Evolutionary conservation across 2,113 vertebrate genomes (phyloP).

Genomic region (Smithornis capensis): DNA sequence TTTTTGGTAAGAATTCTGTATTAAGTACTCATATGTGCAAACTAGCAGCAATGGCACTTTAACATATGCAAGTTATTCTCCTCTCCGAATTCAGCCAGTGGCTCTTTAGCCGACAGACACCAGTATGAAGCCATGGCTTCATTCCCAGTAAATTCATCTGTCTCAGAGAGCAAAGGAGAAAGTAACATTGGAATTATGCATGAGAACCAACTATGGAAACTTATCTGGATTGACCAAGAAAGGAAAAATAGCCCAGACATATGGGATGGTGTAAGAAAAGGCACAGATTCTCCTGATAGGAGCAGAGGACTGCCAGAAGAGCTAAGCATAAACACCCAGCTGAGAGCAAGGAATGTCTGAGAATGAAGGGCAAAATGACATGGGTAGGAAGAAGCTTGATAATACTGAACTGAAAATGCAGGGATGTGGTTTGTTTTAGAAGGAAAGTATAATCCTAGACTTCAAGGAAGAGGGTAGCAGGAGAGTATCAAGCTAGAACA

Average conservation of each 20-base stretch:
- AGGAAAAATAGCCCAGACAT: slow-evolving; percentile 2
- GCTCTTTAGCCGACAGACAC: neutral
- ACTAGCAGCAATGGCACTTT: neutral
- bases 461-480: neutral
- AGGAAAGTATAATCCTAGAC: neutral
- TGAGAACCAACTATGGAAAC: neutral
- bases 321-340: neutral
- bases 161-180: slow-evolving; percentile 23
- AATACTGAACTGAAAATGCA: neutral
- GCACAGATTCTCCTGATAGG: neutral
- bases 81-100: neutral
- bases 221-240: slow-evolving; percentile 12
- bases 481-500: neutral
- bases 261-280: neutral
- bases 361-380: neutral
- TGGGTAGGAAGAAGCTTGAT: neutral
- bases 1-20: neutral
- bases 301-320: neutral
- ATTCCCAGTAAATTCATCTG: slow-evolving; percentile 4
- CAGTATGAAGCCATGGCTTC: slow-evolving; percentile 1
- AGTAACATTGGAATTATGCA: neutral
- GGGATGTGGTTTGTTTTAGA: neutral
- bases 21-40: neutral
- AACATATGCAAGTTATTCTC: neutral
- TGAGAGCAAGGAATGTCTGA: neutral